A percentile compares a stretch with the other conserved stretches of the same genome.
Evolutionary conservation across 30 jellyfish, hydroid and myxozoan genomes (phyloP).

Genomic region (Rhopilema esculentum): DNA sequence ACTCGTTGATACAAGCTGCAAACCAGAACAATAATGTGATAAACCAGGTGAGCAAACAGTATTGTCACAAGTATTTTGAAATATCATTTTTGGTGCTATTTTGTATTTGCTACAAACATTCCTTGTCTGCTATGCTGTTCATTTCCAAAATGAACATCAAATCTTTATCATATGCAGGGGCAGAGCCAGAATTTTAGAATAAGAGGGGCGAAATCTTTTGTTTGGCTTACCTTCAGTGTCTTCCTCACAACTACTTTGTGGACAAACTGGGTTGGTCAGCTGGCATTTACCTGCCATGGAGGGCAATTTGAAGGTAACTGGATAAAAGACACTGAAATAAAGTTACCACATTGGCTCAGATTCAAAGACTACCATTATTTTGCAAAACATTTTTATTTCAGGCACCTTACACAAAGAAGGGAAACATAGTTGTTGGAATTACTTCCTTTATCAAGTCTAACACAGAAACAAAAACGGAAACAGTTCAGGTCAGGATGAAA

Average conservation of each 20-base stretch:
- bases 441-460: constrained; percentile 60
- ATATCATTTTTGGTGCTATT: not conserved
- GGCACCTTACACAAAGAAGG: constrained; percentile 55
- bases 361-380: not conserved
- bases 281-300: no score
- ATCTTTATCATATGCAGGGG: no score
- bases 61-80: not conserved
- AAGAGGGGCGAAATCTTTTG: no score
- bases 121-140: no score
- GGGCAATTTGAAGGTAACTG: no score
- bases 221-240: no score
- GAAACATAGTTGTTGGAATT: constrained; percentile 56
- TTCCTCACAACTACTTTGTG: no score
- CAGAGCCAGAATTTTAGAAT: no score
- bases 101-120: no score
- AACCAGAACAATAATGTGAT: constrained; percentile 14
- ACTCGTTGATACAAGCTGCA: constrained; percentile 35
- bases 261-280: no score
- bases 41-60: constrained; percentile 21
- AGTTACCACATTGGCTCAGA: not conserved
- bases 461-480: constrained; percentile 68
- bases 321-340: not conserved
- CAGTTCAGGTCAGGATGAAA: no score
- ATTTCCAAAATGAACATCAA: no score
- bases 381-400: not conserved